A percentile compares a stretch with the other conserved stretches of the same genome.
Conservation (phyloP, 2,888 invertebrate genomes). For the Chrysodeixis includens region DNA sequence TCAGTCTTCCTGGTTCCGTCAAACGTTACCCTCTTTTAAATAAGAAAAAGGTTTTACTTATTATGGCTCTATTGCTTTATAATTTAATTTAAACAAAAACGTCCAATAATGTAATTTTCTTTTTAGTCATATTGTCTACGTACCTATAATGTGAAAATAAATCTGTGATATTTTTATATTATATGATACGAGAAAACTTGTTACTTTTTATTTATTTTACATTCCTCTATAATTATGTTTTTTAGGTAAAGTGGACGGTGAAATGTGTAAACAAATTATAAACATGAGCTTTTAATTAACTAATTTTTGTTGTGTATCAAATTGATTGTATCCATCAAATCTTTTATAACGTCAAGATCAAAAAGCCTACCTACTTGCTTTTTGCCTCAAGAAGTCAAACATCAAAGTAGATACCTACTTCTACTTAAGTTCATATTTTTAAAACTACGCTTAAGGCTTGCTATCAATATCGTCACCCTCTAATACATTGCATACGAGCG, state of each 20-base stretch:
- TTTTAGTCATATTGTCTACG: constrained; percentile 26
- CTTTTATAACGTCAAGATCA: no score
- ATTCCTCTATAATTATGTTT: no score
- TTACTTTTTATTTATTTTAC: constrained; percentile 18
- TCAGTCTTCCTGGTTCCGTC: background rate
- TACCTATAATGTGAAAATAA: constrained; percentile 72
- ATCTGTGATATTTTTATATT: constrained; percentile 80
- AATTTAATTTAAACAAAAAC: constrained; percentile 19
- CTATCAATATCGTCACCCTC: background rate
- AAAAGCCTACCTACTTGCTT: no score
- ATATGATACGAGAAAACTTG: constrained; percentile 63
- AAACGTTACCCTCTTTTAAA: background rate
- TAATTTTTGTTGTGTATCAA: no score
- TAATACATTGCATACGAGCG: background rate
- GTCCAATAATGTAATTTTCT: constrained; percentile 30
- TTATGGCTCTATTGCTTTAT: background rate
- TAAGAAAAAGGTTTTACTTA: background rate
- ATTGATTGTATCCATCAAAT: no score
- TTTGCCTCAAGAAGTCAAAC: no score
- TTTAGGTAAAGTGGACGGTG: no score
- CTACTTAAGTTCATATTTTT: background rate
- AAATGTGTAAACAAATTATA: no score
- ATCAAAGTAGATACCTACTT: no score
- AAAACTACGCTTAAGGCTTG: background rate
- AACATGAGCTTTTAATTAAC: no score